Base-by-base conservation (phyloP, 2,113 vertebrate species). In the Motacilla alba region DNA sequence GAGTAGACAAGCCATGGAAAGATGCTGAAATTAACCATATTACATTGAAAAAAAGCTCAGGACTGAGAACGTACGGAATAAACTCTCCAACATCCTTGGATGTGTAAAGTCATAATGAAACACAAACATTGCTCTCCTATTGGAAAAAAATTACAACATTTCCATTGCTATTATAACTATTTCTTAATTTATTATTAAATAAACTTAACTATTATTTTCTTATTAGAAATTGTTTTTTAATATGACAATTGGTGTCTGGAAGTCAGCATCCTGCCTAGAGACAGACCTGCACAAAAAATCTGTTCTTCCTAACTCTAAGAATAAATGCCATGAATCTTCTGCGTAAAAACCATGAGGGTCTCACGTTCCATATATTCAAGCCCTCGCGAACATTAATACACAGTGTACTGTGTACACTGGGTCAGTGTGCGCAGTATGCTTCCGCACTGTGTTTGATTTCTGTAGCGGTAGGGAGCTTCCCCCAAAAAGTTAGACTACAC, bases 401-500 rank as follows among this genome's bases (percentile, higher is more conserved):
- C 6, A 2, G 35, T 35, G 35, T 35, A 35, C 35, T 35, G 35
- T 35, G 35, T 35, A 35, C 35, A 35, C 35, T 35, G 20, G 63
- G 33, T 49, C 59, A 53, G 76, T 0, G 37, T 7, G 26, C 2
- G 2, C 35, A 35, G 41, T 1, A 19, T 0, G 9, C 26, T 58
- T 77, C 23, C n/a, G 41, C 2, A 9, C 22, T 9, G 37, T 2
- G 15, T 58, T 44, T 15, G 39, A 47, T 20, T 84, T 52, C 69
- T 5, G 49, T 35, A 24, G 72, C 2, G 74, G 72, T 83, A 58
- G 44, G 33, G 59, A 78, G 47, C 60, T 80, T 60, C 50, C 62
- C 82, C 43, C 31, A 53, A 63, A 69, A 92, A 78, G 55, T 73
- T 62, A 41, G 55, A 3, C 68, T 21, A 11, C 11, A 2, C 62